Evolutionary conservation across 2,888 invertebrate genomes (phyloP).

Genomic region (Athalia cordata): DNA sequence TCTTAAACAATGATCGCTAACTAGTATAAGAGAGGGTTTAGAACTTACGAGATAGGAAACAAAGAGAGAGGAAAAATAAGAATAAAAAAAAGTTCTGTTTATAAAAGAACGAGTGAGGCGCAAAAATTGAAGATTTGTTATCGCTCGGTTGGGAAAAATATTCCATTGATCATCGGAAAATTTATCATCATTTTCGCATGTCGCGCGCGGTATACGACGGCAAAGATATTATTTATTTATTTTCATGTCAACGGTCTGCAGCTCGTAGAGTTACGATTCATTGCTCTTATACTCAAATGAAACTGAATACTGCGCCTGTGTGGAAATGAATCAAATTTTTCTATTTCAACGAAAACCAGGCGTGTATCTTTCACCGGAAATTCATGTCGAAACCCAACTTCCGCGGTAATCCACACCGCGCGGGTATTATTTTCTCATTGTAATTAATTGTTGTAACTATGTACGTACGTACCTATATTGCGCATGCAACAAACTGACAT

Average conservation of each 20-base stretch:
- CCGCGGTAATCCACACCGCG: slow-evolving; percentile 13
- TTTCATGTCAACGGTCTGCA: no score
- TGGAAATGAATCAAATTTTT: not conserved
- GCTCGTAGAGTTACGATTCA: not conserved
- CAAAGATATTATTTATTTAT: no score
- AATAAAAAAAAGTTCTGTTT: no score
- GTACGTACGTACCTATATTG: no score
- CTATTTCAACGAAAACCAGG: not conserved
- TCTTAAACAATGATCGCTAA: no score
- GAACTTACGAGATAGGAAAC: no score
- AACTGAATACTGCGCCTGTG: not conserved
- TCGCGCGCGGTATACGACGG: no score
- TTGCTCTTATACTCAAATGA: not conserved
- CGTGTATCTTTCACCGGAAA: slow-evolving; percentile 32
- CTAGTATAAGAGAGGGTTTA: no score
- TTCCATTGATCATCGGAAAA: no score
- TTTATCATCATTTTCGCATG: slow-evolving; percentile 44
- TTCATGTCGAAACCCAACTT: slow-evolving; percentile 26
- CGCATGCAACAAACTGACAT: no score
- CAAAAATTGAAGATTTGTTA: slow-evolving; percentile 56
- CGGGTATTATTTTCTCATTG: slow-evolving; percentile 16
- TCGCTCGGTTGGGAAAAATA: slow-evolving; percentile 35
- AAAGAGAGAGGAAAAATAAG: no score
- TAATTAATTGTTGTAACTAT: not conserved
- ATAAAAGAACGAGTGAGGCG: slow-evolving; percentile 17